A percentile compares a stretch with the other conserved stretches of the same genome.
Conservation (phyloP, 2,113 vertebrate species). For the Puffinus mauretanicus region DNA sequence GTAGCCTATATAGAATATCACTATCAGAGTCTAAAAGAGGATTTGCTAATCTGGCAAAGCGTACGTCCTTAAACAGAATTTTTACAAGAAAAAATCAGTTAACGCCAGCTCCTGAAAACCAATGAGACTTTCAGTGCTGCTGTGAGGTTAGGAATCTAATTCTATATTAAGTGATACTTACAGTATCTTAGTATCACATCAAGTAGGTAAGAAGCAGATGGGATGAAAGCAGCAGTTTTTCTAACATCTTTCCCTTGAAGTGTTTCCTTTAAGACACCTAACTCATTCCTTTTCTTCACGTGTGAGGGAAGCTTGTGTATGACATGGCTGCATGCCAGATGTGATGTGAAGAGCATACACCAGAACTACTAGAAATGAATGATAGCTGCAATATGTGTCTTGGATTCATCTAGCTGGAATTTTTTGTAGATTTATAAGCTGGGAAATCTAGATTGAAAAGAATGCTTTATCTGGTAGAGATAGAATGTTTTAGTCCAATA, state of each 20-base stretch:
- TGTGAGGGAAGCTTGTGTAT: background rate
- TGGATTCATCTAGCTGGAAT: background rate
- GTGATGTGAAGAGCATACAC: background rate
- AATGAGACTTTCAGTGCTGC: background rate
- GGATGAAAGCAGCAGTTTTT: background rate
- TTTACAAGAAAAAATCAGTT: background rate
- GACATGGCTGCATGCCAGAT: background rate
- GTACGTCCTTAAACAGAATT: background rate
- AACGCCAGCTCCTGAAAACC: background rate
- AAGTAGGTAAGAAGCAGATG: background rate
- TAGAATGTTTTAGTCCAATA: background rate
- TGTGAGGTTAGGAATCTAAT: background rate
- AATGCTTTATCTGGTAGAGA: background rate
- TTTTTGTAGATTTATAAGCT: background rate
- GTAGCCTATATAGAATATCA: background rate
- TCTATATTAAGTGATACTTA: background rate
- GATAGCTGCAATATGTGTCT: background rate
- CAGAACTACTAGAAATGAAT: background rate
- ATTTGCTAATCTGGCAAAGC: background rate
- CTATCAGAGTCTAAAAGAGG: background rate
- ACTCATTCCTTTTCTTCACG: background rate
- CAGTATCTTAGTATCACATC: background rate
- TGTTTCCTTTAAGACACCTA: background rate
- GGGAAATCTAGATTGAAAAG: background rate
- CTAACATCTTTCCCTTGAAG: background rate